Evolutionary conservation across 2,113 vertebrate species (phyloP), one percentile per base, ranked within the genome.

Genomic region (Alexandromys fortis): DNA sequence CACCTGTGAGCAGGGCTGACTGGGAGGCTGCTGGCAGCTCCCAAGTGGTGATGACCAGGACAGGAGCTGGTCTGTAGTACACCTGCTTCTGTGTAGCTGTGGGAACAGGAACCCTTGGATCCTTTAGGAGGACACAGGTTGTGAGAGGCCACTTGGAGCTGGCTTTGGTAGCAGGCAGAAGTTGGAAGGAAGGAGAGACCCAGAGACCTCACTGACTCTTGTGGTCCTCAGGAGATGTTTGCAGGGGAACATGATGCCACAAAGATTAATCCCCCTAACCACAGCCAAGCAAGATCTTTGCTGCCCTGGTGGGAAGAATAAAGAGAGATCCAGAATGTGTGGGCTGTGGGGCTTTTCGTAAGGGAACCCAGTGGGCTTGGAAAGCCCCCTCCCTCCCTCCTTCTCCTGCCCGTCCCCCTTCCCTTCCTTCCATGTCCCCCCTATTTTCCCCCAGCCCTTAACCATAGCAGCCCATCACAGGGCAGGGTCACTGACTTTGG

Each of bases 321-420:
- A 73, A 63, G 42, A 35, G 38, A 19, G 17, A 21, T 13, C 16
- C 14, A 45, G 81, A 65, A 45, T 17, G 9, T 65, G 24, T 30
- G 14, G 7, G 8, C 30, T 65, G 67, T 91, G 83, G 47, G 19
- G 12, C 28, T 89, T 93, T 75, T 28, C n/a, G n/a, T 33, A 79
- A 78, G 24, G 52, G 58, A 94, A 87, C 67, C 91, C 61, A 47
- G 67, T 86, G 63, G 67, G 7, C 79, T 95, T 67, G 82, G 73
- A 91, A 76, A 91, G 45, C 33, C 2, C 42, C 17, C 0, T 65
- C 61, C 5, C 9, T 47, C 9, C 13, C 4, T 33, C 38, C 3
- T 0, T 75, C 47, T 33, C 85, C 30, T 33, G 28, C 11, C 8
- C 2, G 6, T n/a, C 26, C 33, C 26, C 19, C 2, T 45, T n/a